Base-by-base conservation (phyloP, 2,797 vertebrate species). In the Gorsachius magnificus region DNA sequence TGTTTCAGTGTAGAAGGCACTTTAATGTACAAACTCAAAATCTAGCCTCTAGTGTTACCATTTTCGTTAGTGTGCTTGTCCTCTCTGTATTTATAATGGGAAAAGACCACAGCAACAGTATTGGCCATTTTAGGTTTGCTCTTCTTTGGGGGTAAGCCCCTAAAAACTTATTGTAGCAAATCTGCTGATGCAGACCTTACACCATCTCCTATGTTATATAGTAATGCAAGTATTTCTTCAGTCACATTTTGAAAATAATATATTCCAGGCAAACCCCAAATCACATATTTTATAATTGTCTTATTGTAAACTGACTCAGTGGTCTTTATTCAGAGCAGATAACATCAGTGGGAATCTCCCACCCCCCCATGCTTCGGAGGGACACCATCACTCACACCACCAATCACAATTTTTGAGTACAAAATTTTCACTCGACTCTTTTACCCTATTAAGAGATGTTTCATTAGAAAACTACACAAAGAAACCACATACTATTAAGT, bases 21-120 rank as follows among this genome's bases (percentile, higher is more conserved):
- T 94, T 97, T 51, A 93, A 85, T 28, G 56, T 46, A 90, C 54
- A 85, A 74, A 50, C 36, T 76, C 38, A 89, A 66, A 83, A 94
- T 95, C 46, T 87, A 91, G 65, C 53, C 41, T 93, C 51, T 53
- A 65, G 61, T 83, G 90, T 87, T 91, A 94, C 46, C 51, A 48
- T 89, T 91, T 91, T 60, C 8, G 4, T 70, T 68, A 83, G 36
- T 5, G 24, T 38, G 57, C 35, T 86, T 82, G n/a, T 74, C 25
- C 22, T 93, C 29, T 77, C 64, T 33, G 17, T 66, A 48, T 75
- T 75, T 66, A 20, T 31, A 77, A 70, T 35, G 43, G 24, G 70
- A 76, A 81, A 91, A 93, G 20, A 3, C 33, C 79, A 56, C n/a
- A 43, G 53, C 35, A 79, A 66, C 31, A 82, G 19, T 45, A 8